phyloP scores from a whole-genome alignment of 2,797 vertebrate genomes.

The Tolypeutes matacus region DNA sequence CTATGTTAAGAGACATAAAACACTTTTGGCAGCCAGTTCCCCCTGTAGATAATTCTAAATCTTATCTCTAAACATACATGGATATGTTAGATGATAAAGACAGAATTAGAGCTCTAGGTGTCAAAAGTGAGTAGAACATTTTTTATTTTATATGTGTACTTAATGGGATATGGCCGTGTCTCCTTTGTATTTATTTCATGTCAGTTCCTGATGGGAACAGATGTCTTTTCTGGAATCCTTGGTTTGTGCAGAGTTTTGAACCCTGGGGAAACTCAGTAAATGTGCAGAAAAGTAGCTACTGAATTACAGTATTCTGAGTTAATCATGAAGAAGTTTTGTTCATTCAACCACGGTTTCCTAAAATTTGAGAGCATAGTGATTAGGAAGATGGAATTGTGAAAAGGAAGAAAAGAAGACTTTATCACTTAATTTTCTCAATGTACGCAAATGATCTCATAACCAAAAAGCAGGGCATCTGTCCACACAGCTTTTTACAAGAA shows the following conservation, averaged over 20 bases:
- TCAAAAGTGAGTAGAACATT: constrained; percentile 23
- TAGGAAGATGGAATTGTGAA: background rate
- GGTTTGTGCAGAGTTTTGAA: background rate
- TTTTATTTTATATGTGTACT: background rate
- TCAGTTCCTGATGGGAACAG: background rate
- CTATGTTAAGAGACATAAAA: constrained; percentile 62
- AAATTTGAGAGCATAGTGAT: background rate
- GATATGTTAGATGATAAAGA: constrained; percentile 40
- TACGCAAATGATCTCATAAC: background rate
- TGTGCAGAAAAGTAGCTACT: background rate
- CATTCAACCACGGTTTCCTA: background rate
- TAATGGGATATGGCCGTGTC: too few species aligned
- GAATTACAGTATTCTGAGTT: background rate
- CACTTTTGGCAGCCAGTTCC: background rate
- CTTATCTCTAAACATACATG: constrained; percentile 59
- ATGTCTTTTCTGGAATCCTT: background rate
- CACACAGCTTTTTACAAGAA: background rate
- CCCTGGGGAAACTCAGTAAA: background rate
- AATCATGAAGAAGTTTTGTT: background rate
- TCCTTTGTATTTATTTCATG: background rate
- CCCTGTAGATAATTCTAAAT: constrained; percentile 52
- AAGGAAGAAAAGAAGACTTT: background rate
- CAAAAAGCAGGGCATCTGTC: background rate
- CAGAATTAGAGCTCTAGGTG: constrained; percentile 18
- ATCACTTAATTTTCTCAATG: background rate